phyloP scores from a whole-genome alignment of 2,888 invertebrate genomes.

The Steinernema scapterisci region DNA sequence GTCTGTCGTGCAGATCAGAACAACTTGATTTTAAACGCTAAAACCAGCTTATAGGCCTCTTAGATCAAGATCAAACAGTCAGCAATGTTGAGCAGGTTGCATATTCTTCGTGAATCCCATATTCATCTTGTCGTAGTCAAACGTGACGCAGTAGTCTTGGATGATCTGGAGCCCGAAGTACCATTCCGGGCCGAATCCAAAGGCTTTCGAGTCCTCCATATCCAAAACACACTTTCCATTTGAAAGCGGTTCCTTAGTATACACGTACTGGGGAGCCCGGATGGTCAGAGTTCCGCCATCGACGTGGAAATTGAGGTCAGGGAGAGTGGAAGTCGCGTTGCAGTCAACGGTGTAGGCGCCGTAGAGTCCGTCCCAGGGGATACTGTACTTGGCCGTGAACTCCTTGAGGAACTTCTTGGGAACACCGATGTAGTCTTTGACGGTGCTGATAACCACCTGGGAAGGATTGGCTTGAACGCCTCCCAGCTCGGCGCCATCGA shows the following conservation, averaged over 20 bases:
- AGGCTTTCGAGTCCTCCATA: conserved; percentile 4
- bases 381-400: background rate
- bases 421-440: background rate
- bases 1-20: too few relatives aligned
- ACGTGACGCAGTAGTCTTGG: background rate
- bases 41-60: too few relatives aligned
- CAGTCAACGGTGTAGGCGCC: conserved; percentile 1
- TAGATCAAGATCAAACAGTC: too few relatives aligned
- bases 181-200: conserved; percentile 19
- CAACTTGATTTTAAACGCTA: too few relatives aligned
- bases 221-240: background rate
- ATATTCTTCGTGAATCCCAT: background rate
- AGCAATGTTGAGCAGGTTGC: too few relatives aligned
- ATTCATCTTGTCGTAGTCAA: background rate
- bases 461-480: background rate
- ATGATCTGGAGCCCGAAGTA: conserved; percentile 2
- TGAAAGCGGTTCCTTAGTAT: background rate
- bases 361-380: conserved; percentile 1
- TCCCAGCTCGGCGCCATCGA: background rate
- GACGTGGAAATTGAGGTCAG: background rate
- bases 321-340: background rate
- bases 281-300: background rate
- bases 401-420: background rate
- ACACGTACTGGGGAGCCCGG: background rate
- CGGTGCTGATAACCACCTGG: background rate